Base-by-base conservation (phyloP, 2,888 invertebrate genomes). In the Leptura quadrifasciata region DNA sequence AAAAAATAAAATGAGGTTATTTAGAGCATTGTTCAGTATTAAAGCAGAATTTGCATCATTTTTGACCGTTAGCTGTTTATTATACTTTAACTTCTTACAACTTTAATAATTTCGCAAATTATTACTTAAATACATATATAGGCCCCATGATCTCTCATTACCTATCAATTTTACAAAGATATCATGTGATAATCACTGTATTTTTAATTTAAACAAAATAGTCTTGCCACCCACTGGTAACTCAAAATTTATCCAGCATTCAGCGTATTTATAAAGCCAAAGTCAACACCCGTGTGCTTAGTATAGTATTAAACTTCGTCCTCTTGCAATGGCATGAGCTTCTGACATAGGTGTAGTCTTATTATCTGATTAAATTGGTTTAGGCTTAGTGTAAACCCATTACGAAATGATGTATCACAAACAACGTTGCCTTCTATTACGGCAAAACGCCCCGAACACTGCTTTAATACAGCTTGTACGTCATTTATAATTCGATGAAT, bases 341-440 rank as follows among this genome's bases (percentile, higher is more conserved):
- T 12, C 12, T 39, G 39, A 39, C 39, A 24, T 60, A 31, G 61
- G 61, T 61, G 4, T 31, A 54, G 35, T 20, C 20, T 69, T 60
- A 57, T 74, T 74, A 74, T 54, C 68, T 61, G 69, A 39, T 61
- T 35, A 74, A 69, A 74, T 74, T 69, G 63, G 74, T 69, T 74
- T 68, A 68, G 69, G 74, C 55, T 74, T 54, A 64, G 65, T 39
- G 65, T 72, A 65, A 69, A 61, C 58, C 47, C 68, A 15, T 69
- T 69, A 35, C 18, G 57, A 17, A 69, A 69, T 35, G 57, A 21
- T 55, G 31, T 69, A 57, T 27, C 20, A 17, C 68, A 68, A 68
- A 68, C 68, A 68, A 55, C 31, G 27, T 68, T n/a, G 31, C 39
- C 18, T 57, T 15, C 10, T 21, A 20, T 69, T 69, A 35, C 9